Percentiles rank a stretch among this genome's conserved stretches.
These are phyloP conservation scores for Pandion haliaetus DNA, from an alignment of 2,113 vertebrate species.

Conservation along the genomic window DNA sequence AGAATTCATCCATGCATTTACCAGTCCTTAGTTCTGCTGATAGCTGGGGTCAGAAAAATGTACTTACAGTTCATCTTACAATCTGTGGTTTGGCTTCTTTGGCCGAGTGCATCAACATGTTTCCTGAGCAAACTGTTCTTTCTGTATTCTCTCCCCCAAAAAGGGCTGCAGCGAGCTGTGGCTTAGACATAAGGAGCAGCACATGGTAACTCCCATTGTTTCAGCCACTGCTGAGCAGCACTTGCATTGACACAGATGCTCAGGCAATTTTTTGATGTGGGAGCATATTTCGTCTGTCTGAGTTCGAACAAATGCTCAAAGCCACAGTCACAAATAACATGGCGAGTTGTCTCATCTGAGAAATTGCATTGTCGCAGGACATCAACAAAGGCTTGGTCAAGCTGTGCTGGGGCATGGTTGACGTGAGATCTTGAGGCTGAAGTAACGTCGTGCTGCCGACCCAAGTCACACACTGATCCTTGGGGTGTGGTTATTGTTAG, in stretches of 20 bases:
- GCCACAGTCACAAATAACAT: neutral
- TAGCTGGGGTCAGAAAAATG: neutral
- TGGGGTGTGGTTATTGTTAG: neutral
- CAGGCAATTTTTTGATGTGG: neutral
- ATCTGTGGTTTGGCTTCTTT: neutral
- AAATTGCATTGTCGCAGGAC: neutral
- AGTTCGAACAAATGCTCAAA: neutral
- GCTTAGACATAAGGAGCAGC: neutral
- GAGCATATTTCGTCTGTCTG: neutral
- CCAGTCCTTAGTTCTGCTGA: neutral
- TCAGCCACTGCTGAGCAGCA: neutral
- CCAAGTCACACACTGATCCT: neutral
- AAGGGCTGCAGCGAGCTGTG: neutral
- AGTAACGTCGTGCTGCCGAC: neutral
- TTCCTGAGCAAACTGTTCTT: neutral
- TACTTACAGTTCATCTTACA: neutral
- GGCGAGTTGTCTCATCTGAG: neutral
- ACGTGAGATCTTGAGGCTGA: neutral
- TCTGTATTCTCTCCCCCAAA: neutral
- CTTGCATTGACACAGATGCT: neutral
- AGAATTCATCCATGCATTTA: neutral
- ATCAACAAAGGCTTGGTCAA: neutral
- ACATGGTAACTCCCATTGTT: neutral
- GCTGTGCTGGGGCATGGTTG: neutral
- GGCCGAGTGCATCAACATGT: accelerated